phyloP scores from a whole-genome alignment of 2,888 invertebrate genomes.

The Globia sparganii region DNA sequence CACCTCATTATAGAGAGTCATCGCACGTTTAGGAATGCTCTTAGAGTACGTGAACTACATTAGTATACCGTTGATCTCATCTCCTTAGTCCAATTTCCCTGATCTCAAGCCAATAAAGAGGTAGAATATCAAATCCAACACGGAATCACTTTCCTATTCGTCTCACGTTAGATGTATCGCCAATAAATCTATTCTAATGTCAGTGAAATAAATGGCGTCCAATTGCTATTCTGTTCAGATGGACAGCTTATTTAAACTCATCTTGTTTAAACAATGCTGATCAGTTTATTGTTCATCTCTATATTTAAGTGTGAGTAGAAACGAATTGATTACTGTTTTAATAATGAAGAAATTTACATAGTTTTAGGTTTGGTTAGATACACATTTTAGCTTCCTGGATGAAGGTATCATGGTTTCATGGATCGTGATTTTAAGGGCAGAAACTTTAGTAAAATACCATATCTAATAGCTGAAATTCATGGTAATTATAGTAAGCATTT shows the following conservation, averaged over 20 bases:
- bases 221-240: slow-evolving; percentile 56
- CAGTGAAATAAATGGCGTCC: slow-evolving; percentile 55
- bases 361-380: neutral
- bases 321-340: slow-evolving; percentile 33
- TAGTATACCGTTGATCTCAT: neutral
- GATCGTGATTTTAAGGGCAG: neutral
- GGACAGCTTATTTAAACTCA: slow-evolving; percentile 40
- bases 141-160: slow-evolving; percentile 54
- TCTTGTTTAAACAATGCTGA: slow-evolving; percentile 50
- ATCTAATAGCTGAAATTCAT: no score
- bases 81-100: slow-evolving; percentile 38
- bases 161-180: slow-evolving; percentile 46
- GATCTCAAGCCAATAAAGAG: slow-evolving; percentile 42
- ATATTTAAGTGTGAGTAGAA: slow-evolving; percentile 11
- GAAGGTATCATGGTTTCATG: neutral
- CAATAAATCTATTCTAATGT: slow-evolving; percentile 59
- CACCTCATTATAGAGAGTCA: neutral
- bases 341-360: slow-evolving; percentile 8
- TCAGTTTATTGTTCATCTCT: slow-evolving; percentile 34
- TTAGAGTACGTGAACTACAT: neutral
- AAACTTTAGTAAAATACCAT: no score
- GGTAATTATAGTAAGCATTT: no score
- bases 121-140: slow-evolving; percentile 13
- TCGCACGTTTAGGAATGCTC: neutral
- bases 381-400: neutral